Evolutionary conservation across 2,888 invertebrate genomes (phyloP).

Genomic region (Drosophila multiciliata): DNA sequence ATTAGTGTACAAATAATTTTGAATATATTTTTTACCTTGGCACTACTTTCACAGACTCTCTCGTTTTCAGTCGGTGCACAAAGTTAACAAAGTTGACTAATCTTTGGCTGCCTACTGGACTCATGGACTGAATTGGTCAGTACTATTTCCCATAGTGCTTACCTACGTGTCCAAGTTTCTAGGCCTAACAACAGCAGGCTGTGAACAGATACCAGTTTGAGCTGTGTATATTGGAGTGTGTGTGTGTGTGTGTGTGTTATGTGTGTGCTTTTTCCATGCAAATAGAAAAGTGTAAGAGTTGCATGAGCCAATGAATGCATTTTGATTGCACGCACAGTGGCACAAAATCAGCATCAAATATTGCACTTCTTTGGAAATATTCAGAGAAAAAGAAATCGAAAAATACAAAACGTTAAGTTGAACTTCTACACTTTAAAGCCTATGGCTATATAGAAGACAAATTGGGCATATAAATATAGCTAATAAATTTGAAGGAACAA

Average conservation of each 20-base stretch:
- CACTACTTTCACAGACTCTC: neutral
- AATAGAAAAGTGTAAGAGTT: conserved; percentile 46
- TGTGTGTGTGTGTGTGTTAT: conserved; percentile 6
- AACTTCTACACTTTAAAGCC: too few relatives aligned
- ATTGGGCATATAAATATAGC: neutral
- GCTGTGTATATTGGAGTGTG: conserved; percentile 1
- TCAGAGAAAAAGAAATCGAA: neutral
- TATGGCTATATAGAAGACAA: too few relatives aligned
- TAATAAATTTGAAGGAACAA: neutral
- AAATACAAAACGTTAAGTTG: neutral
- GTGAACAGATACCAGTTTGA: conserved; percentile 52
- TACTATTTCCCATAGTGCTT: conserved; percentile 10
- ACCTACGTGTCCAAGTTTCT: conserved; percentile 11
- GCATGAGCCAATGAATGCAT: conserved; percentile 59
- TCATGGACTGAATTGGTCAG: conserved; percentile 11
- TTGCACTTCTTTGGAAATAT: neutral
- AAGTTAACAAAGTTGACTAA: conserved; percentile 49
- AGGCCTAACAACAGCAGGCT: conserved; percentile 56
- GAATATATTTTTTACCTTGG: neutral
- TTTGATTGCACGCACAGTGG: conserved; percentile 69
- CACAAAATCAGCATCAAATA: neutral
- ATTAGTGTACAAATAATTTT: neutral
- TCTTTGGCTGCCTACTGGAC: conserved; percentile 21
- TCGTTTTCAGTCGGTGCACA: conserved; percentile 13
- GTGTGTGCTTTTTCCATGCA: conserved; percentile 22